Conservation (phyloP, 1,140 invertebrate genomes). For the Musca vetustissima region DNA sequence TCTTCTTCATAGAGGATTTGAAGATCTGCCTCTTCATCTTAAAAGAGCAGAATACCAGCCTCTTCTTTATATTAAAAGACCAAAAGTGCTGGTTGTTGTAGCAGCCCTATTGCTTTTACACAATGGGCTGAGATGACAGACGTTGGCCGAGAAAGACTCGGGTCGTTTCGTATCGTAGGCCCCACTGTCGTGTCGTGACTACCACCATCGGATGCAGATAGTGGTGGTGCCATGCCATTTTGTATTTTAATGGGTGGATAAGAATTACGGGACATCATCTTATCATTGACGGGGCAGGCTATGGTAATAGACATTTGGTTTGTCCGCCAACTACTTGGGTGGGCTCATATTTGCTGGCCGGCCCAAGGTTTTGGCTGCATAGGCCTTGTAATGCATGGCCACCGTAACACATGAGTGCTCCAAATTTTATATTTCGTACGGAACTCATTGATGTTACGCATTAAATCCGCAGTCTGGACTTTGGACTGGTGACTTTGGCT, state of each 20-base stretch:
- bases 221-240: neutral
- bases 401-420: slow-evolving; percentile 40
- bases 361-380: neutral
- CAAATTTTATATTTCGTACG: slow-evolving; percentile 63
- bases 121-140: no score
- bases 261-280: slow-evolving; percentile 61
- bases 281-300: slow-evolving; percentile 45
- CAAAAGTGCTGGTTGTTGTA: neutral
- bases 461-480: slow-evolving; percentile 49
- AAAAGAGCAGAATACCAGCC: no score
- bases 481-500: slow-evolving; percentile 25
- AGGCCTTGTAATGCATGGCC: neutral
- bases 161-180: no score
- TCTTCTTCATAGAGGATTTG: no score
- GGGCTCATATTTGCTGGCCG: slow-evolving; percentile 46
- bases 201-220: no score
- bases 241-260: slow-evolving; percentile 57
- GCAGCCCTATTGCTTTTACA: no score
- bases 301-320: slow-evolving; percentile 43
- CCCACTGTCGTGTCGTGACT: no score
- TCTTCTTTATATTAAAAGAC: no score
- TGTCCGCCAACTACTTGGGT: slow-evolving; percentile 29
- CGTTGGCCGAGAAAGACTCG: no score
- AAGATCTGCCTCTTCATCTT: no score
- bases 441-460: slow-evolving; percentile 63